Conservation (phyloP, 2,888 invertebrate species). For the Craniophora ligustri region DNA sequence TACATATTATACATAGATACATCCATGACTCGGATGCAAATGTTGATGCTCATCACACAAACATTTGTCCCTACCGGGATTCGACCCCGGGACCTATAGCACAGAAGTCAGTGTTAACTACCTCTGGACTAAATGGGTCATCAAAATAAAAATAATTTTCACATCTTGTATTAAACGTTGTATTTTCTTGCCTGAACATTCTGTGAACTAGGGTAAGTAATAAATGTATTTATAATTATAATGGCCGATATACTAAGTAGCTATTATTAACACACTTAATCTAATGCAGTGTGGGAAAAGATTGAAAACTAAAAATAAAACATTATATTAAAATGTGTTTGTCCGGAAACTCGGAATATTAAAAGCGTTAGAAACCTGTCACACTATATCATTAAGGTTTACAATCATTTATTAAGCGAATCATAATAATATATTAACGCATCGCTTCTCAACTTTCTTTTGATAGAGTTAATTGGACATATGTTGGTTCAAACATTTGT, state of each 20-base stretch:
- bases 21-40: no score
- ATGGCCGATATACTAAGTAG: neutral
- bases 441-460: conserved; percentile 27
- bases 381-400: conserved; percentile 22
- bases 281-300: conserved; percentile 26
- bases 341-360: conserved; percentile 31
- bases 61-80: no score
- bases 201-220: neutral
- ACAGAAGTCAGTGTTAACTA: no score
- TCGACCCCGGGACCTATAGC: no score
- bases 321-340: conserved; percentile 3
- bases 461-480: conserved; percentile 7
- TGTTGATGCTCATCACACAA: no score
- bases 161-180: neutral
- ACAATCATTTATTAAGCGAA: conserved; percentile 24
- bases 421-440: conserved; percentile 29
- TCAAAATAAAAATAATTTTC: neutral
- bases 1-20: no score
- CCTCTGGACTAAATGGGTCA: no score
- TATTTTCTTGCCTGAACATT: neutral
- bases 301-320: conserved; percentile 1
- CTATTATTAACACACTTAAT: neutral
- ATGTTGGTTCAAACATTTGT: conserved; percentile 7
- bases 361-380: conserved; percentile 27
- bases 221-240: neutral